Percentiles rank a stretch among this genome's conserved stretches.
Evolutionary conservation across 2,888 invertebrate genomes (phyloP).

Genomic region (Drosophila tanythrix): DNA sequence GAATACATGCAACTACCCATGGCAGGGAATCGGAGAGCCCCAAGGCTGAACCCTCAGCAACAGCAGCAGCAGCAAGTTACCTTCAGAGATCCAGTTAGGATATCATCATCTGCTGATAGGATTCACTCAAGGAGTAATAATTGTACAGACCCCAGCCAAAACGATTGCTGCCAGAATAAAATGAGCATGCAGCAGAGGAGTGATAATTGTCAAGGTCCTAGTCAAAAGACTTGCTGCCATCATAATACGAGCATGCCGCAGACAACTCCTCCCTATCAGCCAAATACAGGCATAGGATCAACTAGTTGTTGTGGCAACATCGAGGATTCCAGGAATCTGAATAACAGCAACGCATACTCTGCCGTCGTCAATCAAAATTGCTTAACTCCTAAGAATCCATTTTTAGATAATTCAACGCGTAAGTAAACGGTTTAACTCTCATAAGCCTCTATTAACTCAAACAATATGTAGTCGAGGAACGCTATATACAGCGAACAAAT

Average conservation of each 20-base stretch:
- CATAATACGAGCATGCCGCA: neutral
- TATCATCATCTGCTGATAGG: neutral
- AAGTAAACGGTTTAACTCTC: constrained; percentile 1
- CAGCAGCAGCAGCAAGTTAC: constrained; percentile 14
- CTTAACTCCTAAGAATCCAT: neutral
- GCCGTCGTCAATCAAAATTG: neutral
- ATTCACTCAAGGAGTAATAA: neutral
- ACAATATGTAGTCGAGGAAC: constrained; percentile 45
- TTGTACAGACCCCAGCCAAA: neutral
- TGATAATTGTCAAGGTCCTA: neutral
- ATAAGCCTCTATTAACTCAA: neutral
- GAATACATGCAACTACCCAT: constrained; percentile 22
- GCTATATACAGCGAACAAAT: constrained; percentile 30
- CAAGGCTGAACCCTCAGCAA: neutral
- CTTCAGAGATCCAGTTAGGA: neutral
- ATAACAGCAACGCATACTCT: too few species aligned
- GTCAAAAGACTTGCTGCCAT: neutral
- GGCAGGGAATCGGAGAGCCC: neutral
- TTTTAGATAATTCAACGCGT: constrained; percentile 30
- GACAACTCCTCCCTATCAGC: neutral
- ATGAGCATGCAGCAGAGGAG: neutral
- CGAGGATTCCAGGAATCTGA: neutral
- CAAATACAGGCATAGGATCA: neutral
- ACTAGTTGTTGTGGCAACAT: neutral
- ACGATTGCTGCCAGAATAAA: neutral